Conservation (phyloP, 2,888 invertebrate species). For the Dryadula phaetusa region DNA sequence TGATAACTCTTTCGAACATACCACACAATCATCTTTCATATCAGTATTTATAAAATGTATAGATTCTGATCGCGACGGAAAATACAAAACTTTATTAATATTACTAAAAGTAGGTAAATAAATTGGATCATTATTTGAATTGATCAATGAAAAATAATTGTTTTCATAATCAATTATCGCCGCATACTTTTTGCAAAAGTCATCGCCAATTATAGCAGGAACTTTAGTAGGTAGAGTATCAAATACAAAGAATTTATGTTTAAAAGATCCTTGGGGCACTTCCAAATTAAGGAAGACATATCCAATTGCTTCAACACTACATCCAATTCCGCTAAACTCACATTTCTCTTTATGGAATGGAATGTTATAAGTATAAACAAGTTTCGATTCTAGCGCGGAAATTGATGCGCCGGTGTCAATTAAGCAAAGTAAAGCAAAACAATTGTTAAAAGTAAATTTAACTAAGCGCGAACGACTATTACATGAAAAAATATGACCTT, state of each 20-base stretch:
- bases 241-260: constrained; percentile 35
- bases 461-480: constrained; percentile 7
- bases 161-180: no score
- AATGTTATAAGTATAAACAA: no score
- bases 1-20: no score
- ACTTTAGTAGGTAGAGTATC: constrained; percentile 18
- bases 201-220: constrained; percentile 18
- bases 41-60: constrained; percentile 37
- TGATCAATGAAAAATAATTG: no score
- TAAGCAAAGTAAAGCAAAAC: constrained; percentile 7
- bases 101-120: constrained; percentile 23
- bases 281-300: constrained; percentile 21
- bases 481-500: no score
- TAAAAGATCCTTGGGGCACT: constrained; percentile 21
- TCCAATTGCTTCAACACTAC: constrained; percentile 30
- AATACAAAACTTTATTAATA: constrained; percentile 17
- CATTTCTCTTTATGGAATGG: no score
- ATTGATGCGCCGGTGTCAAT: no score
- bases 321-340: constrained; percentile 28
- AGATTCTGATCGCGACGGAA: constrained; percentile 38
- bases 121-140: no score
- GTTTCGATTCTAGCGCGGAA: no score
- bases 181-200: no score
- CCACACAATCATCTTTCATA: constrained; percentile 36
- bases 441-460: constrained; percentile 8